Evolutionary conservation across 2,888 invertebrate species (phyloP).

Genomic region (Liopterus haemorrhoidalis): DNA sequence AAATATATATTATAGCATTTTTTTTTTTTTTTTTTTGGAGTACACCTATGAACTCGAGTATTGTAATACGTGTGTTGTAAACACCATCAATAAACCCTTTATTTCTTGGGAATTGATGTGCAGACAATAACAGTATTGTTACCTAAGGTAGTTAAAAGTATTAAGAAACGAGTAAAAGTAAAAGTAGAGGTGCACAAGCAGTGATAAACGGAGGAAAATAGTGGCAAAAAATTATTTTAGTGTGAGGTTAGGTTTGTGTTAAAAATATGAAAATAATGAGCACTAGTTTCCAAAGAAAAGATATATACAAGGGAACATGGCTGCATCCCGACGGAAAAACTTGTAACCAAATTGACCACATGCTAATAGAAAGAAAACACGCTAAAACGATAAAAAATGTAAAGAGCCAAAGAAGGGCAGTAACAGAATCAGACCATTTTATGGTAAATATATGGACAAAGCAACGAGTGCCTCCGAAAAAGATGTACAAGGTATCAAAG

Average conservation of each 20-base stretch:
- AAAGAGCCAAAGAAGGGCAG: constrained; percentile 10
- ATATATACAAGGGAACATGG: constrained; percentile 25
- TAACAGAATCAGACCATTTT: constrained; percentile 12
- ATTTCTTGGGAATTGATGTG: too few species aligned
- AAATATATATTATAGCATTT: too few species aligned
- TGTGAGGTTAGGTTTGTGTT: too few species aligned
- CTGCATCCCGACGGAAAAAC: constrained; percentile 7
- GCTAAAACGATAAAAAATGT: constrained; percentile 9
- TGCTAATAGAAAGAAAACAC: constrained; percentile 10
- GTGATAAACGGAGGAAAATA: constrained; percentile 3
- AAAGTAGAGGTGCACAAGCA: not conserved
- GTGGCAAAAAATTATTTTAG: too few species aligned
- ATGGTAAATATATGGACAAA: not conserved
- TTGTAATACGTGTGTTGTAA: too few species aligned
- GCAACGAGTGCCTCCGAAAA: constrained; percentile 1
- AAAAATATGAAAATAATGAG: constrained; percentile 18
- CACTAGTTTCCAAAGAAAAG: constrained; percentile 20
- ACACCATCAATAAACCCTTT: too few species aligned
- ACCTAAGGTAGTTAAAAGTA: not conserved
- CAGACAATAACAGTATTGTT: too few species aligned
- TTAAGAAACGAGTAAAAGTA: not conserved
- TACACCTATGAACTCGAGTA: too few species aligned
- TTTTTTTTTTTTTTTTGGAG: too few species aligned
- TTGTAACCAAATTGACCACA: constrained; percentile 16
- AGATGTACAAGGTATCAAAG: too few species aligned